Evolutionary conservation across 1,140 invertebrate species (phyloP).

Genomic region (Gryon sp.): DNA sequence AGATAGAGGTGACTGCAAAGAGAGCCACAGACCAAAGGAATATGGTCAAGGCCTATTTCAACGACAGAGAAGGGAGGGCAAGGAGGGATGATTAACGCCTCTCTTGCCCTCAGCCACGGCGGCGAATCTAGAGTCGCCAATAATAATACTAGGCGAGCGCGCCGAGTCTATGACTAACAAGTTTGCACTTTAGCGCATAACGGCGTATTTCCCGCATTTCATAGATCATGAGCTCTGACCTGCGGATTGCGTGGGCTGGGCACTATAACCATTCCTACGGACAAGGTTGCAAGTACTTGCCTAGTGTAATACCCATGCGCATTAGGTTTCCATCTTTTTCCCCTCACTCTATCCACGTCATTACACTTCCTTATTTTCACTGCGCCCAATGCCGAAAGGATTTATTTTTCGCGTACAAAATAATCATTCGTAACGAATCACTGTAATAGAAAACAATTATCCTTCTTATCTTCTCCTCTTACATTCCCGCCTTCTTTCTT

Average conservation of each 20-base stretch:
- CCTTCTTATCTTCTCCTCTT: background rate
- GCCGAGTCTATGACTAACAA: conserved; percentile 77
- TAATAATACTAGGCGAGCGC: conserved; percentile 38
- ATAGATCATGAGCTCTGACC: conserved; percentile 77
- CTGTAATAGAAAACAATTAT: conserved; percentile 10
- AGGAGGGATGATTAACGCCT: conserved; percentile 63
- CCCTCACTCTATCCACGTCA: conserved; percentile 52
- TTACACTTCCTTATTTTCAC: conserved; percentile 56
- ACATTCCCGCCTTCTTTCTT: too few species aligned
- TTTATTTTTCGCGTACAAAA: conserved; percentile 25
- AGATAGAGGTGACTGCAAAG: conserved; percentile 51
- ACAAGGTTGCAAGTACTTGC: conserved; percentile 51
- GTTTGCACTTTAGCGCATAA: conserved; percentile 79
- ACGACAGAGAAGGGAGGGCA: too few species aligned
- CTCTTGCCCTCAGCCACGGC: conserved; percentile 44
- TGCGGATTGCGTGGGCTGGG: conserved; percentile 73
- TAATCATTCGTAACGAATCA: conserved; percentile 22
- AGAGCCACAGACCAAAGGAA: conserved; percentile 43
- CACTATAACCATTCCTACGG: conserved; percentile 70
- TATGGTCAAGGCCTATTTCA: conserved; percentile 60
- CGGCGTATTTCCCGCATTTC: conserved; percentile 71
- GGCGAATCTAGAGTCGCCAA: conserved; percentile 46
- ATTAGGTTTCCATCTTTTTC: conserved; percentile 67
- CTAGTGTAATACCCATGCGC: conserved; percentile 62
- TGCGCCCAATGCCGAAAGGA: conserved; percentile 12